These are phyloP conservation scores for Sepiola atlantica DNA, from an alignment of 2,888 invertebrate species.

Conservation along the genomic window DNA sequence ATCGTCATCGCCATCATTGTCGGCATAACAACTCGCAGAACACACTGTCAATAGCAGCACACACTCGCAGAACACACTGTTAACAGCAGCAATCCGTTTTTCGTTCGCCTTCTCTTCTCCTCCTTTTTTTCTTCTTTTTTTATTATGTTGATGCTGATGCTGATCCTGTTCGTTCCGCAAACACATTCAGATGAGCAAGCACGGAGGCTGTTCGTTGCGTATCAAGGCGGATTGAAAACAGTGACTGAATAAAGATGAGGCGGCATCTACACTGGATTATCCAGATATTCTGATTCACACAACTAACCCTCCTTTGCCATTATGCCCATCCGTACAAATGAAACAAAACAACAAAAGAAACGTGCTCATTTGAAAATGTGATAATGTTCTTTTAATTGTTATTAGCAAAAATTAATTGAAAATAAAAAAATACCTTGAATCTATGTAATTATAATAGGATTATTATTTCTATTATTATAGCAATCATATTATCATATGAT, in stretches of 20 bases:
- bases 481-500: no score
- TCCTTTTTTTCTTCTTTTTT: no score
- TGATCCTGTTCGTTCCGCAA: neutral
- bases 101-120: no score
- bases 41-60: neutral
- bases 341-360: neutral
- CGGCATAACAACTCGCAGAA: neutral
- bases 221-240: neutral
- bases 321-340: neutral
- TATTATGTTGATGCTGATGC: no score
- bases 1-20: neutral
- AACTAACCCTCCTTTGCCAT: neutral
- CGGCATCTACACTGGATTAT: neutral
- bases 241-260: neutral
- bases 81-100: neutral
- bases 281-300: neutral
- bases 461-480: no score
- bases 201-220: neutral
- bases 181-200: neutral
- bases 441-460: no score
- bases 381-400: no score
- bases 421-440: no score
- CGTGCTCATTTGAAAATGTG: no score
- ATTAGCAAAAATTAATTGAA: no score
- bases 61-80: neutral